These are phyloP conservation scores for Mythimna impura DNA, from an alignment of 2,888 invertebrate species.

Conservation along the genomic window DNA sequence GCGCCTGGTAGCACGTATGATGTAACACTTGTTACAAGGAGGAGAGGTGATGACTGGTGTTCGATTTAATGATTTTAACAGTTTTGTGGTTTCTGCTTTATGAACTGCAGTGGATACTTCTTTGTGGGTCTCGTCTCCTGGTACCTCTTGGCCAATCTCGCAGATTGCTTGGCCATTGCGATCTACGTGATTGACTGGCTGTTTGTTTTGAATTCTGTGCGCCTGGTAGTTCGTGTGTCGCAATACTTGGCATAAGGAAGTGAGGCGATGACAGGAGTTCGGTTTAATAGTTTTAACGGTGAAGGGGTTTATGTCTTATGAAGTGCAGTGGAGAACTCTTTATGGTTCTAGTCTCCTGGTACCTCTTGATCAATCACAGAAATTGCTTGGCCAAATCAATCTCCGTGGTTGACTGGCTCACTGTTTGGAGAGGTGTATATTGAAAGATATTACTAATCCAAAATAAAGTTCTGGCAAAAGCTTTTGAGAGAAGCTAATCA, in stretches of 20 bases:
- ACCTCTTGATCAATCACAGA: background rate
- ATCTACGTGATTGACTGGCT: background rate
- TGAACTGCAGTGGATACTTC: background rate
- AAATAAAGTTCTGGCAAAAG: too few species aligned
- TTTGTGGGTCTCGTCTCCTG: background rate
- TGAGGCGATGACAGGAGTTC: too few species aligned
- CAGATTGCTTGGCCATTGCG: background rate
- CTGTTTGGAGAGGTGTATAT: too few species aligned
- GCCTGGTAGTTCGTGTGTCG: too few species aligned
- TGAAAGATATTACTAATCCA: too few species aligned
- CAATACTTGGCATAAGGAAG: too few species aligned
- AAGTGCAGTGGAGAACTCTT: background rate
- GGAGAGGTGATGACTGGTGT: background rate
- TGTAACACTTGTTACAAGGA: slow-evolving; percentile 35
- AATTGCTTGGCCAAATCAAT: too few species aligned
- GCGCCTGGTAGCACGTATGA: slow-evolving; percentile 49
- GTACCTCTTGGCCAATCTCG: background rate
- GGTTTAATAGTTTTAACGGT: too few species aligned
- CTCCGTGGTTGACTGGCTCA: too few species aligned
- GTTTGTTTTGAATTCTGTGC: background rate
- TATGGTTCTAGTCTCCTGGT: background rate
- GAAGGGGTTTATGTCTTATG: background rate
- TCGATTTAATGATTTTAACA: background rate
- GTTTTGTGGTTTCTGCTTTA: background rate
- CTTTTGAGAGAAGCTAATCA: too few species aligned